phyloP scores from a whole-genome alignment of 1,140 invertebrate genomes.

The Chionoecetes opilio region DNA sequence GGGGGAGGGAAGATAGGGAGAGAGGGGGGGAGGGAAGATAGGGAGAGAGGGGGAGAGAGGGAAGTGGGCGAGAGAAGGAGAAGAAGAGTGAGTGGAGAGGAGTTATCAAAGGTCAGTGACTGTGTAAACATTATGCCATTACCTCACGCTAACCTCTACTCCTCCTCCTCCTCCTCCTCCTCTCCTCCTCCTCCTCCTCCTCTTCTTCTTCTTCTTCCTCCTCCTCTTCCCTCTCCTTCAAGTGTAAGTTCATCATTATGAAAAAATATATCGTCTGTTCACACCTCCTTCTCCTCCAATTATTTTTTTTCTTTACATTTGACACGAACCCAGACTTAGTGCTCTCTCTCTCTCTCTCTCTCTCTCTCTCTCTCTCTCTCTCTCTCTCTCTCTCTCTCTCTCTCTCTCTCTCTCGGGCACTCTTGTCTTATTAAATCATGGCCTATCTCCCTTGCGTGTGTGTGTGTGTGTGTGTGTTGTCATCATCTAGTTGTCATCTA shows the following conservation, averaged over 20 bases:
- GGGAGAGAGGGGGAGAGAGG: too few relatives aligned
- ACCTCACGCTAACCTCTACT: not conserved
- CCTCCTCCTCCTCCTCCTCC: not conserved
- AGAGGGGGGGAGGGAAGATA: not conserved
- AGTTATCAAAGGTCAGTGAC: constrained; percentile 16
- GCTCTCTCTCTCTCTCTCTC: not conserved
- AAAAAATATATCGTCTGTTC: too few relatives aligned
- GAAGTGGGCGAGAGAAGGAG: not conserved
- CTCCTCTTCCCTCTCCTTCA: too few relatives aligned
- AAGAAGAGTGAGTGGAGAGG: not conserved
- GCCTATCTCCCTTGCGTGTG: not conserved
- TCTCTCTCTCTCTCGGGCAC: not conserved
- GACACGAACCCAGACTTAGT: not conserved
- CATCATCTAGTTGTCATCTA: too few relatives aligned
- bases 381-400: too few relatives aligned
- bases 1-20: not conserved
- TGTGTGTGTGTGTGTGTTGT: constrained; percentile 11
- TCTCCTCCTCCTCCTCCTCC: not conserved
- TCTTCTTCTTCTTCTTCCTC: not conserved
- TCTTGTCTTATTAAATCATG: not conserved
- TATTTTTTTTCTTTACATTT: too few relatives aligned
- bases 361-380: too few relatives aligned
- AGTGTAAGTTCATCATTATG: too few relatives aligned
- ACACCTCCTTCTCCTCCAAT: too few relatives aligned
- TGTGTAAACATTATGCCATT: constrained; percentile 30